Base-by-base conservation (phyloP, 2,888 invertebrate genomes). In the Thymelicus acteon region DNA sequence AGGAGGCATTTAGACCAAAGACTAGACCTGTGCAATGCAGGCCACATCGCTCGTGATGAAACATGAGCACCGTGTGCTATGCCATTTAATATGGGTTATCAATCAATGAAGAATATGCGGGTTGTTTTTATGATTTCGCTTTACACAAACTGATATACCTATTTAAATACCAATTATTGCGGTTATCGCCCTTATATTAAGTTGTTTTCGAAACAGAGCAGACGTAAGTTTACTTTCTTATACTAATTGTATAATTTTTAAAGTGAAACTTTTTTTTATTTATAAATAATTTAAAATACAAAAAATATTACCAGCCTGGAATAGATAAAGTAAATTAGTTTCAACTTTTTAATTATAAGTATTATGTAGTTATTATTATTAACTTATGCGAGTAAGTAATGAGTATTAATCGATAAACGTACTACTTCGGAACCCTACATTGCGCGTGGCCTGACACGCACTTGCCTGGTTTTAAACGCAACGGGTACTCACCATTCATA, bases 1-100 rank as follows among this genome's bases (percentile, higher is more conserved):
- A 58, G 40, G 48, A 58, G 37, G 40, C 62, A 58, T 68, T 68
- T 37, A 68, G 61, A 68, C 54, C 61, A 47, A 31, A 60, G 39
- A 48, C 67, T 60, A 60, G 60, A 67, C 67, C 58, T 67, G 60
- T 60, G 40, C 60, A 47, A 71, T 68, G 60, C 60, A 52, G 15
- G 40, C 37, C 49, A 64, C 24, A 48, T 48, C 67, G 13, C n/a
- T 39, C 67, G 64, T 54, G 39, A 58, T 67, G 72, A 69, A 72
- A 75, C 44, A 63, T 69, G 72, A 74, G 71, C 68, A 52, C 60
- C 69, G 62, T 74, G 74, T 60, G 68, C 65, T 69, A 63, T 57
- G 49, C 6, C 52, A 44, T 48, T 60, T 60, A 19, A 19, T 31
- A 31, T 31, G 31, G 31, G 31, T 68, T 68, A 68, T 68, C 67